A percentile compares a stretch with the other conserved stretches of the same genome.
Conservation (phyloP, 2,113 vertebrate genomes). For the Amphilophus citrinellus region DNA sequence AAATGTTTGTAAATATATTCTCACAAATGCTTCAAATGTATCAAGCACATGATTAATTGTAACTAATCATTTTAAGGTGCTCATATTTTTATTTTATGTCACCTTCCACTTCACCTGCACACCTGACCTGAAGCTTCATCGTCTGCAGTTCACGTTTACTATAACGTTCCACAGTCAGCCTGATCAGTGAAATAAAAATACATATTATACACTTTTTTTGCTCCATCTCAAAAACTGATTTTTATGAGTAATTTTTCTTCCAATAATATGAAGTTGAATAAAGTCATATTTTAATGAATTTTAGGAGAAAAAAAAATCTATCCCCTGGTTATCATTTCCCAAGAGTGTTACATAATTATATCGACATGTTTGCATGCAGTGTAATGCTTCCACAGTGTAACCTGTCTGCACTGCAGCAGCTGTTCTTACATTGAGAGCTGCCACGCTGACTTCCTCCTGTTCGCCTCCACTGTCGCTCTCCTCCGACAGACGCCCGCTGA, state of each 20-base stretch:
- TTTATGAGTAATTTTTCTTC: not conserved
- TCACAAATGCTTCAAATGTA: too few species aligned
- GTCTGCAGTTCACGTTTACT: too few species aligned
- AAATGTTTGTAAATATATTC: too few species aligned
- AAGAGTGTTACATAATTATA: accelerated
- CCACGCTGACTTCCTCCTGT: conserved; percentile 69
- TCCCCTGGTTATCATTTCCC: not conserved
- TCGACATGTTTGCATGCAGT: not conserved
- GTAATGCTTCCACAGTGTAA: not conserved
- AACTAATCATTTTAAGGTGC: too few species aligned
- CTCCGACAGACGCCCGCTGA: conserved; percentile 18
- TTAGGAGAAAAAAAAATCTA: not conserved
- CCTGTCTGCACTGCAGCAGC: not conserved
- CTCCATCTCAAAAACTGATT: not conserved
- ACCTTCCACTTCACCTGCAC: too few species aligned
- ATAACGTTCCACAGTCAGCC: too few species aligned
- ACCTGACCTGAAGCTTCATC: too few species aligned
- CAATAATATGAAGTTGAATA: not conserved
- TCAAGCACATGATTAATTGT: too few species aligned
- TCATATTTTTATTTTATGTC: too few species aligned
- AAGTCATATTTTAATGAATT: not conserved
- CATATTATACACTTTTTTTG: accelerated
- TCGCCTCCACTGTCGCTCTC: conserved; percentile 50
- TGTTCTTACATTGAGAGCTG: conserved; percentile 63
- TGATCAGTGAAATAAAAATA: not conserved